phyloP scores from a whole-genome alignment of 2,797 vertebrate genomes.

The Paramormyrops hopkinsi region DNA sequence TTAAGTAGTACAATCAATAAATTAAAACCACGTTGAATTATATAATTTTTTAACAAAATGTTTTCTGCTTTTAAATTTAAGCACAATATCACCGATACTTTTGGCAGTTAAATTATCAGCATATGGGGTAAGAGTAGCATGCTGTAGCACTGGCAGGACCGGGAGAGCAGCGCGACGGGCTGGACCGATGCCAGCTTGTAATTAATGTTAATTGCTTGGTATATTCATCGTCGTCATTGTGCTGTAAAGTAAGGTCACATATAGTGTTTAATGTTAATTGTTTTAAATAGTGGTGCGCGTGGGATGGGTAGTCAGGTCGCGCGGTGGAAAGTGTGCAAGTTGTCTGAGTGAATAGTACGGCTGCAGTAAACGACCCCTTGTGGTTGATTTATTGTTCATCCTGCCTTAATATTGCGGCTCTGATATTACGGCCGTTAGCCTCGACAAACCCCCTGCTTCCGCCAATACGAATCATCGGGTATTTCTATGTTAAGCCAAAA shows the following conservation, averaged over 20 bases:
- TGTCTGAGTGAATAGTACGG: neutral
- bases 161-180: neutral
- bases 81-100: neutral
- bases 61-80: neutral
- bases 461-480: neutral
- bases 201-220: neutral
- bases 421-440: neutral
- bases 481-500: neutral
- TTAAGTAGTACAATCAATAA: neutral
- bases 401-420: neutral
- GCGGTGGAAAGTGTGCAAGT: neutral
- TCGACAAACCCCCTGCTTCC: neutral
- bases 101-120: neutral
- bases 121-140: neutral
- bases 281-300: neutral
- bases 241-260: neutral
- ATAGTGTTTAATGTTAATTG: neutral
- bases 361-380: neutral
- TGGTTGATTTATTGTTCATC: neutral
- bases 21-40: neutral
- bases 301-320: neutral
- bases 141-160: neutral
- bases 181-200: neutral
- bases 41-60: neutral
- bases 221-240: neutral